Evolutionary conservation across 2,888 invertebrate genomes (phyloP).

Genomic region (Xestoiulus laeticollis): DNA sequence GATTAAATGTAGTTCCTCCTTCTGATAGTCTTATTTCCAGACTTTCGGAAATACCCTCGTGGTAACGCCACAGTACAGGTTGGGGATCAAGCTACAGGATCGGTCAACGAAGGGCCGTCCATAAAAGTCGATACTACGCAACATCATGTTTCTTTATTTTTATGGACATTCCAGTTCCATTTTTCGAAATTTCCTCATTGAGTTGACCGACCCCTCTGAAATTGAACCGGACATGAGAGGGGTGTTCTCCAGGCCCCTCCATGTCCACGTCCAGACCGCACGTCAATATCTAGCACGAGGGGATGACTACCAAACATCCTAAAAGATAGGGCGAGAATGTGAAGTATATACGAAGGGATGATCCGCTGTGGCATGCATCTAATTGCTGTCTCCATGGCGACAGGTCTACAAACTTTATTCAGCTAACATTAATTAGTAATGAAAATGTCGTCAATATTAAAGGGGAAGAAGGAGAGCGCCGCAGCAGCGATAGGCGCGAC

Average conservation of each 20-base stretch:
- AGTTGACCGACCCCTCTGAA: background rate
- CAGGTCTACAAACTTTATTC: conserved; percentile 48
- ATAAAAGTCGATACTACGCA: too few relatives aligned
- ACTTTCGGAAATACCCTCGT: too few relatives aligned
- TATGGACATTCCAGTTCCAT: too few relatives aligned
- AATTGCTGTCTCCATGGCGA: conserved; percentile 50
- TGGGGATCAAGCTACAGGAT: too few relatives aligned
- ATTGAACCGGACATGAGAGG: background rate
- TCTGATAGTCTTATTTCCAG: too few relatives aligned
- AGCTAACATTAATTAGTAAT: conserved; percentile 52
- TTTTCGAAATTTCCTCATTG: too few relatives aligned
- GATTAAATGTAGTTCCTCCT: too few relatives aligned
- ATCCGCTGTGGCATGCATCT: background rate
- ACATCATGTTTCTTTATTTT: too few relatives aligned
- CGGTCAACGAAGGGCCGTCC: too few relatives aligned
- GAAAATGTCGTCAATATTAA: conserved; percentile 56
- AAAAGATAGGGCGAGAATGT: background rate
- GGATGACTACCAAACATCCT: background rate
- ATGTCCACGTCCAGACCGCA: background rate
- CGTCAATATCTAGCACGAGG: background rate
- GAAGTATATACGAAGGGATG: conserved; percentile 7
- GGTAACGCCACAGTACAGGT: too few relatives aligned
- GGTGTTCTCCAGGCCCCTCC: background rate
- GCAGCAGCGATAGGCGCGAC: conserved; percentile 58
- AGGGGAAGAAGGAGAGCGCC: conserved; percentile 59